phyloP scores from a whole-genome alignment of 2,113 vertebrate genomes.

The Meriones unguiculatus region DNA sequence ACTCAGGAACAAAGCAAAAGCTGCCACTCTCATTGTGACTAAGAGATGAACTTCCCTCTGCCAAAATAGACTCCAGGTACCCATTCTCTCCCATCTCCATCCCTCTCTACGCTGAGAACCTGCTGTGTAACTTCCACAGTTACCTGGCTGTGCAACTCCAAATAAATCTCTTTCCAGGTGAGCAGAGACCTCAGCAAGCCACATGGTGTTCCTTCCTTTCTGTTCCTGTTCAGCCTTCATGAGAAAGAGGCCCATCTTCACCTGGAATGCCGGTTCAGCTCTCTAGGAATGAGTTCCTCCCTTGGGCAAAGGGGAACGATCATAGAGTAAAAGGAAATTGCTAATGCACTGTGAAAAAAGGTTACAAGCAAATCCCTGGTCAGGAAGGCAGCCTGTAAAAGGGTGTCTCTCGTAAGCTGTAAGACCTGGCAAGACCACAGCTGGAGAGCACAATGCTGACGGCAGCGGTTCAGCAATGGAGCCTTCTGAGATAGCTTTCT shows the following conservation, averaged over 20 bases:
- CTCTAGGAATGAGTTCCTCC: not conserved
- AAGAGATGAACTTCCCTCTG: not conserved
- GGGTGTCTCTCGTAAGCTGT: not conserved
- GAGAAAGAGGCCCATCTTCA: not conserved
- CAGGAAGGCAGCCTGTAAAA: not conserved
- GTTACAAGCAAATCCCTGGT: not conserved
- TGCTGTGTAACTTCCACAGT: not conserved
- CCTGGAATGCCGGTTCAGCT: not conserved
- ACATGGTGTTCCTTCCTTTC: not conserved
- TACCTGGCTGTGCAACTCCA: not conserved
- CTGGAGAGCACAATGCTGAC: not conserved
- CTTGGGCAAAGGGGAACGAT: not conserved
- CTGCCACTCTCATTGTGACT: too few relatives aligned
- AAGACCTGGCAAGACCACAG: not conserved
- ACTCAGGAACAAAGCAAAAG: not conserved
- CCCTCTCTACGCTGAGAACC: not conserved
- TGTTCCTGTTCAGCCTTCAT: not conserved
- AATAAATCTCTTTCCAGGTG: not conserved
- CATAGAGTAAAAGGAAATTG: not conserved
- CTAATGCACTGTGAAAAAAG: not conserved
- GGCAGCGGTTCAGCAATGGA: not conserved
- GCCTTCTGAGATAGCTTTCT: constrained; percentile 1
- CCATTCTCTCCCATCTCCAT: not conserved
- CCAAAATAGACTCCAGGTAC: not conserved
- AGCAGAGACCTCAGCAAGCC: not conserved